A percentile compares a stretch with the other conserved stretches of the same genome.
phyloP scores from a whole-genome alignment of 2,888 invertebrate species.

The Agonopterix heracliana region DNA sequence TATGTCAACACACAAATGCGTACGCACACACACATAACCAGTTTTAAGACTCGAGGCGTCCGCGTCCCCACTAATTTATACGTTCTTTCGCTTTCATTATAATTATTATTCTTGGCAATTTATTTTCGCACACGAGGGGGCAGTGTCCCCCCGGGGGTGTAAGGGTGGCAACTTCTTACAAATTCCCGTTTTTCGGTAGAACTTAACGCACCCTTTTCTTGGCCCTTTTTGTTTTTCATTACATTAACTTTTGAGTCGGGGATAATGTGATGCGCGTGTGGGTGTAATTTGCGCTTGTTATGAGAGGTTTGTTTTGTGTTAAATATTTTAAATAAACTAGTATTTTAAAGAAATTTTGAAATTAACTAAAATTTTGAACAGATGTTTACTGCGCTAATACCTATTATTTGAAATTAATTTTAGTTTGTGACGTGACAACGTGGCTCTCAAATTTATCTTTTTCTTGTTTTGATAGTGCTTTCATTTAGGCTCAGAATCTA shows the following conservation, averaged over 20 bases:
- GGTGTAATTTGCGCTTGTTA: conserved; percentile 50
- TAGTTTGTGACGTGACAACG: too few relatives aligned
- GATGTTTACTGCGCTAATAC: too few relatives aligned
- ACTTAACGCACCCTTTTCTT: conserved; percentile 76
- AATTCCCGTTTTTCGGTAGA: conserved; percentile 76
- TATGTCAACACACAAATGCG: conserved; percentile 33
- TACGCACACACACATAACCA: conserved; percentile 22
- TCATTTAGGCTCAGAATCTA: too few relatives aligned
- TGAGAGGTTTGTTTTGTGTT: conserved; percentile 32
- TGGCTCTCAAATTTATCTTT: too few relatives aligned
- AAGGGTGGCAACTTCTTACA: conserved; percentile 66
- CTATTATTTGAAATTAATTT: too few relatives aligned
- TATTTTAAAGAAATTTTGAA: too few relatives aligned
- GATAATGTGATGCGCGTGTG: conserved; percentile 69
- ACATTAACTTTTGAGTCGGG: conserved; percentile 74
- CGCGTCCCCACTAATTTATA: conserved; percentile 72
- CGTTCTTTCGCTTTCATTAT: conserved; percentile 77
- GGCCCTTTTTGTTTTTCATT: conserved; percentile 77
- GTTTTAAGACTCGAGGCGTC: conserved; percentile 57
- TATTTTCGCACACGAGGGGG: conserved; percentile 76
- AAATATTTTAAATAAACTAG: background rate
- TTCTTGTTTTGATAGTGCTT: too few relatives aligned
- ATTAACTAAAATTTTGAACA: too few relatives aligned
- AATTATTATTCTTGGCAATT: conserved; percentile 77
- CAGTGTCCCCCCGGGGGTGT: conserved; percentile 23